Evolutionary conservation across 1,140 invertebrate species (phyloP), one percentile per base, ranked within the genome.

Genomic region (Drosophila lacertosa): DNA sequence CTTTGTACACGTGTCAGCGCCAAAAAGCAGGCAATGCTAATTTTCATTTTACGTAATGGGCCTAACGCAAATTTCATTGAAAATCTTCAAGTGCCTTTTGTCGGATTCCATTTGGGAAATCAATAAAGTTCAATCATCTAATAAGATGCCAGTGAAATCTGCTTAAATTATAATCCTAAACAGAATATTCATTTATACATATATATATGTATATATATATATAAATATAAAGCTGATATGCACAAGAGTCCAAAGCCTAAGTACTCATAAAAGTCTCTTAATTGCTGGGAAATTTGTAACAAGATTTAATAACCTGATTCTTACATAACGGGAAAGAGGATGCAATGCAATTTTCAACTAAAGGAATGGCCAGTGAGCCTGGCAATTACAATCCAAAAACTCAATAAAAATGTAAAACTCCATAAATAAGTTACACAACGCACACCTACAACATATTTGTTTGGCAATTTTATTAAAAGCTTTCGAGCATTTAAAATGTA

Each of bases 391-490:
- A 37, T 5, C 26, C 26, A 22, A 50, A 65, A 50, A 66, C 45
- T 59, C 65, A 68, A 69, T 64, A 48, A 64, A 69, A 54, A 64
- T 64, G 40, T 64, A 69, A 64, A 69, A 55, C 47, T 22, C 66
- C 33, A 69, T 69, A 69, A 69, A 69, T 63, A 40, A 64, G 66
- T 64, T 16, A 35, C 57, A 29, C 64, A 42, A n/a, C 18, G 13
- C 22, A 16, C 29, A 13, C 16, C 40, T 37, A 50, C 26, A 57
- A 18, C 62, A 71, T 44, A 71, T 67, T 67, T 71, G 62, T 66
- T 66, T 66, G 47, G 53, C 68, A 66, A 66, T 71, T 71, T 71
- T 71, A 66, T 58, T 71, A 66, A 66, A 71, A 71, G 68, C 68
- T 66, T 71, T 35, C 29, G 26, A 65, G 62, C 68, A 71, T 71